Percentiles rank a stretch among this genome's conserved stretches.
phyloP scores from a whole-genome alignment of 2,797 vertebrate genomes.

The Cynodonichthys magdalenae region DNA sequence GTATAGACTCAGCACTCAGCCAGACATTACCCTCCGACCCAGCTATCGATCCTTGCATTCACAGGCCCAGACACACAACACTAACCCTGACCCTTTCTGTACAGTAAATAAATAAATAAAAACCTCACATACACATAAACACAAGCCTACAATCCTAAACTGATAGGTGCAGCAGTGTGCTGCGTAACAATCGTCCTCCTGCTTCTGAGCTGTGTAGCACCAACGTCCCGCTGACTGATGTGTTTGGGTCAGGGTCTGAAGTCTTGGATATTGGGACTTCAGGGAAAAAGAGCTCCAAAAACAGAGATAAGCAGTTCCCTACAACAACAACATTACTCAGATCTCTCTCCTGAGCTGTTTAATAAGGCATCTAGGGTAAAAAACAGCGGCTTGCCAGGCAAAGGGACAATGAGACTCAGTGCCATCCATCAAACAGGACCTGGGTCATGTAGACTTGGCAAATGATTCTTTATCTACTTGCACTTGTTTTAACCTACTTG shows the following conservation, averaged over 20 bases:
- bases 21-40: conserved; percentile 81
- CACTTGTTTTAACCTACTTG: conserved; percentile 45
- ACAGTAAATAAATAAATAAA: conserved; percentile 10
- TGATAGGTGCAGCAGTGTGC: conserved; percentile 66
- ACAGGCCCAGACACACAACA: conserved; percentile 67
- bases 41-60: conserved; percentile 70
- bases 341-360: conserved; percentile 59
- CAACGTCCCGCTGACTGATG: conserved; percentile 68
- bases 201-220: conserved; percentile 67
- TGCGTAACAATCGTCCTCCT: conserved; percentile 61
- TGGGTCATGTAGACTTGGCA: conserved; percentile 43
- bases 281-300: conserved; percentile 39
- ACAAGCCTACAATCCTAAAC: conserved; percentile 59
- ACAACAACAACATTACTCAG: conserved; percentile 68
- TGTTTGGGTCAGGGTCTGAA: conserved; percentile 69
- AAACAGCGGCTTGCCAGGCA: conserved; percentile 18
- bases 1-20: conserved; percentile 80
- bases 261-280: conserved; percentile 62
- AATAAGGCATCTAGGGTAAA: conserved; percentile 50
- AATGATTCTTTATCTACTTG: conserved; percentile 45
- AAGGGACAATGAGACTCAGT: conserved; percentile 41
- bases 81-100: conserved; percentile 53
- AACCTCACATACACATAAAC: conserved; percentile 12
- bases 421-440: conserved; percentile 52
- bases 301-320: conserved; percentile 43